Percentiles rank a stretch among this genome's conserved stretches.
These are phyloP conservation scores for Agrotis exclamationis DNA, from an alignment of 2,888 invertebrate genomes.

Conservation along the genomic window DNA sequence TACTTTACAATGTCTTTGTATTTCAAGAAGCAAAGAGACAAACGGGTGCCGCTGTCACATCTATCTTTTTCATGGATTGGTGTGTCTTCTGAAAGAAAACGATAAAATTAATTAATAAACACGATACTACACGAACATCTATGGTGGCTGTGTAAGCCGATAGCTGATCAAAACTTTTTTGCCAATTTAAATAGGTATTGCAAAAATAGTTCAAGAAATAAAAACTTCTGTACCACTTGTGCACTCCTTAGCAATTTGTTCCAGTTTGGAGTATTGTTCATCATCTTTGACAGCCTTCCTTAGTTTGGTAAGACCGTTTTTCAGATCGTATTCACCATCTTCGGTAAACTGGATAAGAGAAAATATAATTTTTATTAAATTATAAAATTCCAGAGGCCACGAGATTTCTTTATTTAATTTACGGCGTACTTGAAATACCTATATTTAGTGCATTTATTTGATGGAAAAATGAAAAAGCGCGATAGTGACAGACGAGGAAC, in stretches of 20 bases:
- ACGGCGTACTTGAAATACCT: no score
- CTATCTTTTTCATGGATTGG: conserved; percentile 21
- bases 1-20: conserved; percentile 16
- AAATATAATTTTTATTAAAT: background rate
- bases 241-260: conserved; percentile 5
- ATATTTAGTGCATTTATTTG: no score
- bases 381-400: no score
- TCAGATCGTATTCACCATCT: conserved; percentile 34
- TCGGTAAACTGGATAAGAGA: conserved; percentile 10
- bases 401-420: no score
- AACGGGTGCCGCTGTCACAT: conserved; percentile 22
- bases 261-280: conserved; percentile 10
- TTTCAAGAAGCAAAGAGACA: conserved; percentile 18
- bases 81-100: conserved; percentile 30
- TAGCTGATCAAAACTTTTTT: background rate
- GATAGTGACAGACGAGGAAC: no score
- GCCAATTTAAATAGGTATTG: no score
- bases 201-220: background rate
- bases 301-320: conserved; percentile 11
- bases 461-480: no score
- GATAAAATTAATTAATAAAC: background rate
- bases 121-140: background rate
- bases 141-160: no score
- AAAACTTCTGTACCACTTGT: conserved; percentile 15
- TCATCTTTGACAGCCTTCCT: conserved; percentile 14